A percentile compares a stretch with the other conserved stretches of the same genome.
These are phyloP conservation scores for Kryptolebias ocellatus DNA, from an alignment of 2,797 vertebrate genomes.

Conservation along the genomic window DNA sequence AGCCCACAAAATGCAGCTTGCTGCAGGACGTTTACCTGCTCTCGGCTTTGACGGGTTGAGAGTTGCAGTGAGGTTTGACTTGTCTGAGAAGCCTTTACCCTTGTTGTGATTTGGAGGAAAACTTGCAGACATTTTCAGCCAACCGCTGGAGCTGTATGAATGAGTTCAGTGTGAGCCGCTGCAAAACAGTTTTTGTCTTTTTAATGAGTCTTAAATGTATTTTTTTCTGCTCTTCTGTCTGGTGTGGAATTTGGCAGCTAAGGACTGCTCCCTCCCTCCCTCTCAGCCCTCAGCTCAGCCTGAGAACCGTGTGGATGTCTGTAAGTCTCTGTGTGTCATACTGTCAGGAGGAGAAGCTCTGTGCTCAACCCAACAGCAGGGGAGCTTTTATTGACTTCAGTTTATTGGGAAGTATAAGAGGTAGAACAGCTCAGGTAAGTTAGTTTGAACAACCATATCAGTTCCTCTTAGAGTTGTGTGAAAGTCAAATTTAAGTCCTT, in stretches of 20 bases:
- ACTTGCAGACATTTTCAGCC: conserved; percentile 26
- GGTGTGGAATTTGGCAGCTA: conserved; percentile 72
- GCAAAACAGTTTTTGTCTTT: conserved; percentile 41
- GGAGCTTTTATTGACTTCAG: conserved; percentile 24
- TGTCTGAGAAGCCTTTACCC: background rate
- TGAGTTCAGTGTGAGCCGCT: conserved; percentile 25
- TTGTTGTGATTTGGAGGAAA: conserved; percentile 22
- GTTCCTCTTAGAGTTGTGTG: conserved; percentile 5
- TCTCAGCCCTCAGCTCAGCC: conserved; percentile 44
- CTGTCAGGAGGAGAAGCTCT: conserved; percentile 51
- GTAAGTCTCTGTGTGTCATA: conserved; percentile 61
- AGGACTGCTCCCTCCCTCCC: conserved; percentile 51
- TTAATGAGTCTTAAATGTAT: conserved; percentile 50
- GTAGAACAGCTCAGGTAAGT: conserved; percentile 54
- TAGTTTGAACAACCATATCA: conserved; percentile 7
- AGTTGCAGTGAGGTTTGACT: conserved; percentile 18
- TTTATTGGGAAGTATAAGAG: conserved; percentile 26
- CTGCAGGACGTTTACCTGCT: conserved; percentile 34
- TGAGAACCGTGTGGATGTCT: conserved; percentile 49
- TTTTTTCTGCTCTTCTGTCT: conserved; percentile 53
- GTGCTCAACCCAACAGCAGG: conserved; percentile 27
- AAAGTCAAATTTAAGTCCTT: background rate
- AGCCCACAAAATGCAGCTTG: conserved; percentile 17
- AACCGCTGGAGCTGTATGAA: conserved; percentile 48
- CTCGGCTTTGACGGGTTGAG: conserved; percentile 9